Conservation (phyloP, 2,113 vertebrate genomes). For the Cyprinodon variegatus region DNA sequence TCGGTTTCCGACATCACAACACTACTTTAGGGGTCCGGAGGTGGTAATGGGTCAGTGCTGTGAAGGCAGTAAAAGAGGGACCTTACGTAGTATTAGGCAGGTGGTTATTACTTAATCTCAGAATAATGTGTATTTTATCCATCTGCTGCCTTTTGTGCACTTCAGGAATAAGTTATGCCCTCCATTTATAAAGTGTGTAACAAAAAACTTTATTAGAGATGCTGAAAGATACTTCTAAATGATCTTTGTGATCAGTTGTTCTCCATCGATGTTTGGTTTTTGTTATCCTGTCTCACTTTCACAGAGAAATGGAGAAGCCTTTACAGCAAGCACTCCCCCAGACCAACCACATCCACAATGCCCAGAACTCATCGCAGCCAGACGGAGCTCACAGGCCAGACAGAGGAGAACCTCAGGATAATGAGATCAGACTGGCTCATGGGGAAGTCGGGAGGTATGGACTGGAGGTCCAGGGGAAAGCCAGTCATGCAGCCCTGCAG, state of each 20-base stretch:
- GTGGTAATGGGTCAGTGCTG: neutral
- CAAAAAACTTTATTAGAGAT: neutral
- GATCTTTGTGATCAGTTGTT: neutral
- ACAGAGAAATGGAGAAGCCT: slow-evolving; percentile 85
- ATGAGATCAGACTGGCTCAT: slow-evolving; percentile 72
- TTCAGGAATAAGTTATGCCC: slow-evolving; percentile 20
- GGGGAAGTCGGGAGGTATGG: slow-evolving; percentile 79
- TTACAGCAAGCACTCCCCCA: slow-evolving; percentile 86
- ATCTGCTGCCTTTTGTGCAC: slow-evolving; percentile 2
- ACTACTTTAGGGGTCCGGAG: neutral
- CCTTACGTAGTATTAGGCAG: neutral
- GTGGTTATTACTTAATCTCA: neutral
- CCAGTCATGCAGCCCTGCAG: slow-evolving; percentile 65
- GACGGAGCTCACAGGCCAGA: slow-evolving; percentile 76
- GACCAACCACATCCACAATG: slow-evolving; percentile 84
- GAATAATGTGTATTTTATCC: slow-evolving; percentile 10
- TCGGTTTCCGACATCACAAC: neutral
- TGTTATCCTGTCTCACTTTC: slow-evolving; percentile 1
- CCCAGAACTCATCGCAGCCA: slow-evolving; percentile 75
- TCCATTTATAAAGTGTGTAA: neutral
- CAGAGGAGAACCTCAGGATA: slow-evolving; percentile 70
- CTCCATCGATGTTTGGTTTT: slow-evolving; percentile 1
- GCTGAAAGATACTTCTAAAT: neutral
- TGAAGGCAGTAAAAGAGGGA: neutral
- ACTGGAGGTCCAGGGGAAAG: slow-evolving; percentile 82